These are phyloP conservation scores for Scomber colias DNA, from an alignment of 2,113 vertebrate species.

Conservation along the genomic window DNA sequence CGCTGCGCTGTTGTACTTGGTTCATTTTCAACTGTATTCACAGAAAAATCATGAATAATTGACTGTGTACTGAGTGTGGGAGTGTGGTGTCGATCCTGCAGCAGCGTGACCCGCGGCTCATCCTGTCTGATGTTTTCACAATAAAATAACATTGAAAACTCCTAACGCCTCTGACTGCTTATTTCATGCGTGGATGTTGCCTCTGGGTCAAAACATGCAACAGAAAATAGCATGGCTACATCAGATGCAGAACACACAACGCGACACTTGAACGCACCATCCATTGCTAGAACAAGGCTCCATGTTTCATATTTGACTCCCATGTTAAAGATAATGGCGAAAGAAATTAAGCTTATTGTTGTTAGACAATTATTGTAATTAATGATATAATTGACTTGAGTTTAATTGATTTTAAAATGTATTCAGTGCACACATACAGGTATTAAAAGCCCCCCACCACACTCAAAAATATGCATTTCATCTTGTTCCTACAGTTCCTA, in stretches of 20 bases:
- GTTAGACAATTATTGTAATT: no score
- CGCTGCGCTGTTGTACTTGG: background rate
- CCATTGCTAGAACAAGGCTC: no score
- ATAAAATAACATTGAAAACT: slow-evolving; percentile 71
- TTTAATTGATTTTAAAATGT: no score
- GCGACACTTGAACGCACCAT: slow-evolving; percentile 6
- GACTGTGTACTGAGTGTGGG: slow-evolving; percentile 37
- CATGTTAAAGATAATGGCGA: no score
- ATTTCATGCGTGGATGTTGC: slow-evolving; percentile 7
- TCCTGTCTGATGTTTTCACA: slow-evolving; percentile 73
- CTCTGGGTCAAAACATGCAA: background rate
- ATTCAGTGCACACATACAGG: no score
- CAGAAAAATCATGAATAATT: slow-evolving; percentile 50
- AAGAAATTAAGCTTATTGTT: no score
- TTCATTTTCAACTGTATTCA: slow-evolving; percentile 35
- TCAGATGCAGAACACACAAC: background rate
- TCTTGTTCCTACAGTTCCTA: no score
- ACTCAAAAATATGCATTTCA: no score
- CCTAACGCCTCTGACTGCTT: background rate
- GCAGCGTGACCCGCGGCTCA: slow-evolving; percentile 45
- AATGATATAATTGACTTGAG: no score
- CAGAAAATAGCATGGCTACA: background rate
- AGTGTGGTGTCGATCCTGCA: slow-evolving; percentile 28
- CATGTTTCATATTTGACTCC: no score
- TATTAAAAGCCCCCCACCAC: no score